Conservation (phyloP, 2,888 invertebrate species). For the Dryococelus australis region DNA sequence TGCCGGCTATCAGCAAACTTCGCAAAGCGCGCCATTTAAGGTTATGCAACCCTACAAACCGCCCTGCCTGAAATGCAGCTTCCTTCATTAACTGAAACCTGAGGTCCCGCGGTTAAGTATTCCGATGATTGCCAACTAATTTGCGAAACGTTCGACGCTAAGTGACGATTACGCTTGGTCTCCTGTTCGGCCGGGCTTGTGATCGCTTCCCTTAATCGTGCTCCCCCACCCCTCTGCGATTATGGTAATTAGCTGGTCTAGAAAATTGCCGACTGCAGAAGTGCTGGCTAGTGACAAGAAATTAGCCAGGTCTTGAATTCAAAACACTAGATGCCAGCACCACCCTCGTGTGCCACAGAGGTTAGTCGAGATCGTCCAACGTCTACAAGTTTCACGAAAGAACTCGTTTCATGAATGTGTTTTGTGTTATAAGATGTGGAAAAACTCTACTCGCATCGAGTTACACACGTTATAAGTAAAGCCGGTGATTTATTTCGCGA, state of each 20-base stretch:
- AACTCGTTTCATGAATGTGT: too few species aligned
- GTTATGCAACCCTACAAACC: neutral
- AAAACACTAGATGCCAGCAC: too few species aligned
- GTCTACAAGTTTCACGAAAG: too few species aligned
- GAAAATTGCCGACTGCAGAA: neutral
- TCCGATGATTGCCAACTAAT: neutral
- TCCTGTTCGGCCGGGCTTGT: neutral
- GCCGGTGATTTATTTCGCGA: too few species aligned
- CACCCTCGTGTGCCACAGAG: too few species aligned
- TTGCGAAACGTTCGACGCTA: conserved; percentile 6
- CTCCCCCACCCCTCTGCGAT: neutral
- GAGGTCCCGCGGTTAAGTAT: neutral
- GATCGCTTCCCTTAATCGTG: neutral
- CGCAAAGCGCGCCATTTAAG: neutral
- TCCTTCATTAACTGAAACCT: neutral
- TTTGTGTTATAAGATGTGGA: too few species aligned
- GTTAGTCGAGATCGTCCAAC: too few species aligned
- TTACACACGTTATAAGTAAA: too few species aligned
- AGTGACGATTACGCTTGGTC: neutral
- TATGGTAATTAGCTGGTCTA: neutral
- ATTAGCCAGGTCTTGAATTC: neutral
- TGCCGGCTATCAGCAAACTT: neutral
- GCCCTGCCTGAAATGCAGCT: neutral
- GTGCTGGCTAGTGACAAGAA: neutral
- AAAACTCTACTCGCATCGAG: too few species aligned